Evolutionary conservation across 2,888 invertebrate species (phyloP), one percentile per base, ranked within the genome.

Genomic region (Aleiodes leptofemur): DNA sequence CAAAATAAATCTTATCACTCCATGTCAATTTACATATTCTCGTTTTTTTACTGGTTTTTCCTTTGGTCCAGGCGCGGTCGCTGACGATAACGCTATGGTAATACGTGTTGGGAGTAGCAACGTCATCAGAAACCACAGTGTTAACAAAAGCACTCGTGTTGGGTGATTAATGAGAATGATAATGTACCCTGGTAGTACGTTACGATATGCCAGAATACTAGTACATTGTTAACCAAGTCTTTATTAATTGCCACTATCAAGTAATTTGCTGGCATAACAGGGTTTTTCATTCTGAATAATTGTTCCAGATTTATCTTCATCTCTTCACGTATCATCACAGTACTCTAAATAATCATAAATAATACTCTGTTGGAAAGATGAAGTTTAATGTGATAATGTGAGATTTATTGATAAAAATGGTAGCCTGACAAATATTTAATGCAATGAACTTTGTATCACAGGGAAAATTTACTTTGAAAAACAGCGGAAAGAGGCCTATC

Each of bases 171-270:
- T 84, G 86, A 82, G 69, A 69, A 80, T 78, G 82, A 81, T 81
- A 81, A 81, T 80, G 57, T 38, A 72, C 51, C 34, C 72, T 51
- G 53, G 53, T 55, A 69, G 57, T 69, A 79, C 80, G 81, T 81
- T 82, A 81, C 56, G 69, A 72, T 72, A 76, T 71, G 50, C 38
- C 23, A 50, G 69, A 61, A 57, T 69, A 64, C 82, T 81, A 76
- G 77, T 71, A 81, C 83, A 83, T 86, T 85, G 86, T 87, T 86
- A 64, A 87, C 85, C 72, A 79, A 82, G 86, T 51, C 86, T 86
- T 88, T 88, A 88, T 88, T 88, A 88, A 88, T 88, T 88, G 86
- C 85, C 86, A 85, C 87, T 86, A 86, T 85, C 85, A 84, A 84
- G 85, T 86, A 87, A 88, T 88, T 88, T 86, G 86, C 85, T 81